These are phyloP conservation scores for Bolinopsis microptera DNA, from an alignment of 37 sponge, comb jelly and placozoan species.

Conservation along the genomic window DNA sequence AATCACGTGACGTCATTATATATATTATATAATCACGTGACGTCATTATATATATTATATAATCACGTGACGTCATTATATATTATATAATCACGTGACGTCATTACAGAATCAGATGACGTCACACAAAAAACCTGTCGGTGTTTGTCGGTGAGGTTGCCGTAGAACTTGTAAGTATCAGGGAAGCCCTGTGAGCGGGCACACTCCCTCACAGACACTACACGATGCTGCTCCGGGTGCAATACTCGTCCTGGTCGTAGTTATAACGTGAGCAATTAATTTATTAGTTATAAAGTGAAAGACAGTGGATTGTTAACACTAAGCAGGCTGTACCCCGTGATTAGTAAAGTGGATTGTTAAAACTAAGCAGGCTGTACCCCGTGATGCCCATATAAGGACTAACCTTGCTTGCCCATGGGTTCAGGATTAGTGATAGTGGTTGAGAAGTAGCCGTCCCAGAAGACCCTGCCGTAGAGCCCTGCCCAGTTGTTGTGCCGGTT, in stretches of 20 bases:
- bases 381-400: too few relatives aligned
- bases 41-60: too few relatives aligned
- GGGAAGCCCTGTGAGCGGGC: constrained; percentile 93
- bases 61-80: background rate
- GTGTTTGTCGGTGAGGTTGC: constrained; percentile 85
- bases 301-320: too few relatives aligned
- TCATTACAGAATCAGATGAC: background rate
- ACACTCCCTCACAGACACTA: constrained; percentile 91
- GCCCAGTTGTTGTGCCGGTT: constrained; percentile 93
- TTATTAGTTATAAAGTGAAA: background rate
- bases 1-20: background rate
- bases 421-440: constrained; percentile 96
- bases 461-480: constrained; percentile 86
- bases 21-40: too few relatives aligned
- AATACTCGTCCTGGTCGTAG: constrained; percentile 83
- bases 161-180: constrained; percentile 84
- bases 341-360: too few relatives aligned
- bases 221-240: constrained; percentile 91
- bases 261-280: background rate
- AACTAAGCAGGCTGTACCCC: too few relatives aligned
- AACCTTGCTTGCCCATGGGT: constrained; percentile 96
- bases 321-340: too few relatives aligned
- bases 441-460: constrained; percentile 92
- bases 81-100: background rate
- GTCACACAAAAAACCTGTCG: constrained; percentile 70